Percentiles rank a stretch among this genome's conserved stretches.
Conservation (phyloP, 2,888 invertebrate genomes). For the Clostera curtula region DNA sequence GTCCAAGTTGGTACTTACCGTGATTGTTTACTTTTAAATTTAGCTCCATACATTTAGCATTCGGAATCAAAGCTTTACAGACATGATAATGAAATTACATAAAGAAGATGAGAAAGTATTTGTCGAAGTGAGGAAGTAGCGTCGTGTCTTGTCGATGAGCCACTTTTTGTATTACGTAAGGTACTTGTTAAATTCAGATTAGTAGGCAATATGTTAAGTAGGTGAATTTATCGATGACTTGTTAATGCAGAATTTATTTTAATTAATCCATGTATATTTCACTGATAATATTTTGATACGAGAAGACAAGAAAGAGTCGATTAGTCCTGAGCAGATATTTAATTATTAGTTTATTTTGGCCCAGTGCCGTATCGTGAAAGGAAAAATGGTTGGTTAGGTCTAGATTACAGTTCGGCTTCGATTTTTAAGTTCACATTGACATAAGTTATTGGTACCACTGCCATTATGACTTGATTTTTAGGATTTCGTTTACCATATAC, state of each 20-base stretch:
- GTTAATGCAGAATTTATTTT: background rate
- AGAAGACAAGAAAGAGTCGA: no score
- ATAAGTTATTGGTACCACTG: no score
- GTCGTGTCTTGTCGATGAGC: constrained; percentile 27
- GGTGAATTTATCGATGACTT: background rate
- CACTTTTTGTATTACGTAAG: constrained; percentile 19
- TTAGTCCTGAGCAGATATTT: no score
- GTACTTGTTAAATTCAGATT: constrained; percentile 9
- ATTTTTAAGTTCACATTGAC: no score
- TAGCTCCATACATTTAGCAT: constrained; percentile 11
- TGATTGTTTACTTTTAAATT: constrained; percentile 7
- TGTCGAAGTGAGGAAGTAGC: constrained; percentile 23
- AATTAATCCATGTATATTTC: background rate
- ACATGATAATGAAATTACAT: constrained; percentile 25
- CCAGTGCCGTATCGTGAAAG: no score
- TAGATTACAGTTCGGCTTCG: no score
- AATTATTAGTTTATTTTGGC: no score
- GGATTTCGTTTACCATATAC: no score
- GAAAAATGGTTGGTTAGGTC: no score
- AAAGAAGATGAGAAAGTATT: constrained; percentile 30
- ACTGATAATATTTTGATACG: no score
- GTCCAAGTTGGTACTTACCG: background rate
- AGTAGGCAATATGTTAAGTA: background rate
- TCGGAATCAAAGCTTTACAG: constrained; percentile 13
- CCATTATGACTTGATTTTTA: no score